Evolutionary conservation across 2,888 invertebrate species (phyloP).

Genomic region (Seladonia tumulorum): DNA sequence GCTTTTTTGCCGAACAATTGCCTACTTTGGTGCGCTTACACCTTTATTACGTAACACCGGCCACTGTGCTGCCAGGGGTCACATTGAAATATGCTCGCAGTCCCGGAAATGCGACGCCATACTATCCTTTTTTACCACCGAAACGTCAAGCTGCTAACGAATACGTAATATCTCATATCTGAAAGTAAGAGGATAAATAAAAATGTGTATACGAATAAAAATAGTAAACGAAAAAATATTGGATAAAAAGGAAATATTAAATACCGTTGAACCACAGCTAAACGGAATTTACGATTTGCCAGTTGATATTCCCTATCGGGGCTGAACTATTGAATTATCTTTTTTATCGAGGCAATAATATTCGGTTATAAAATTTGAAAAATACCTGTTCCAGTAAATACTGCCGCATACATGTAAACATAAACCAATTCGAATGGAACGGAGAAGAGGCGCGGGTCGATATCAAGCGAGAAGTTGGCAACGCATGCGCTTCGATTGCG

Average conservation of each 20-base stretch:
- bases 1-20: too few species aligned
- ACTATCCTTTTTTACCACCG: not conserved
- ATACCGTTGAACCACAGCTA: not conserved
- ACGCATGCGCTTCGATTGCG: slow-evolving; percentile 65
- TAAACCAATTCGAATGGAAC: slow-evolving; percentile 60
- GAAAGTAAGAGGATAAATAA: too few species aligned
- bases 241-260: not conserved
- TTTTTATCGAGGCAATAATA: slow-evolving; percentile 17
- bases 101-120: not conserved
- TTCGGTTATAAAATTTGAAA: slow-evolving; percentile 9
- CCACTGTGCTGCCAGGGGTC: slow-evolving; percentile 21
- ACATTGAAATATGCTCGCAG: slow-evolving; percentile 20
- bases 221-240: not conserved
- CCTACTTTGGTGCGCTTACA: too few species aligned
- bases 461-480: slow-evolving; percentile 64
- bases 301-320: not conserved
- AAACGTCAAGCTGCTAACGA: not conserved
- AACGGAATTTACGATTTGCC: not conserved
- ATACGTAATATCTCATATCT: too few species aligned
- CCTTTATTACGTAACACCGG: too few species aligned
- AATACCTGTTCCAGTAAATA: slow-evolving; percentile 18
- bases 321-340: slow-evolving; percentile 15
- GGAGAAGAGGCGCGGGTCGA: slow-evolving; percentile 59
- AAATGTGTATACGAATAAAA: too few species aligned
- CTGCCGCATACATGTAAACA: not conserved